Base-by-base conservation (phyloP, 1,140 invertebrate genomes). In the Limonius californicus region DNA sequence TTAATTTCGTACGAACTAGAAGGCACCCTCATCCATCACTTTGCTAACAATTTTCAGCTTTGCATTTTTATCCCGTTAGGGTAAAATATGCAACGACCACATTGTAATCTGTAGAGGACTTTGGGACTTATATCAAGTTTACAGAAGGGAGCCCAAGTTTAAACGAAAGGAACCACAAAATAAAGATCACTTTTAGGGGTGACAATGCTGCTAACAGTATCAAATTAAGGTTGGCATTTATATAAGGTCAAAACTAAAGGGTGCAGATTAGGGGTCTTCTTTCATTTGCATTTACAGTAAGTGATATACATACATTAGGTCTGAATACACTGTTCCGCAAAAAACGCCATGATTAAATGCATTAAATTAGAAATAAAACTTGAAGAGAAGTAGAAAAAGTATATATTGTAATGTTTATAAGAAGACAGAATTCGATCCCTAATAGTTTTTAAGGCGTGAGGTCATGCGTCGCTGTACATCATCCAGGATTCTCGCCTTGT, bases 261-360 rank as follows among this genome's bases (percentile, higher is more conserved):
- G 59, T 54, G 54, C 43, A 53, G 63, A 45, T 61, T 61, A 63
- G 57, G 59, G 67, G 60, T 50, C 54, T 59, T 30, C 57, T 53
- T 58, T 65, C 47, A 68, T 69, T 69, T 69, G 65, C 67, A 69
- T 69, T 69, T 69, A 69, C 67, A 69, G 67, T 69, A 69, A 69
- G 57, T 64, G 67, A 69, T 69, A 69, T 69, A 62, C 67, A 69
- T 69, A 69, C 55, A 68, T 68, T 68, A 65, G 45, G n/a, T 8
- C 2, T 39, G 11, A 32, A 32, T 6, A 32, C 27, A 6, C 4
- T 6, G 4, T 32, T 32, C 27, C 27, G 27, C n/a, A n/a, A n/a
- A n/a, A n/a, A n/a, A n/a, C n/a, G n/a, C n/a, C n/a, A n/a, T n/a
- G n/a, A n/a, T n/a, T n/a, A n/a, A n/a, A n/a, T n/a, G n/a, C n/a